Evolutionary conservation across 2,113 vertebrate genomes (phyloP).

Genomic region (Hoplias malabaricus): DNA sequence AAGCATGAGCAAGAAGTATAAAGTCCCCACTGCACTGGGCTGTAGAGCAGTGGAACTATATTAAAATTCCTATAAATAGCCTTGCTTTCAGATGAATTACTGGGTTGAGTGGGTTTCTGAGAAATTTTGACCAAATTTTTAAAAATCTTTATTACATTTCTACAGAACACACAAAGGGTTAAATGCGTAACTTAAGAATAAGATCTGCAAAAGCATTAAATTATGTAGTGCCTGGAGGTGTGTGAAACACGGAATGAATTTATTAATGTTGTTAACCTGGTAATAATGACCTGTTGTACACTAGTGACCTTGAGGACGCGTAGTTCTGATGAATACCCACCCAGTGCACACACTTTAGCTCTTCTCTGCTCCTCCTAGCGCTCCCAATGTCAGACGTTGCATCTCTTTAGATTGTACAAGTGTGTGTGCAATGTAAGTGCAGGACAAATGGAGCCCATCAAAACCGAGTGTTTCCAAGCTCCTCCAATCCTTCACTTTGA

Average conservation of each 20-base stretch:
- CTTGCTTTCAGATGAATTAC: no score
- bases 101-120: no score
- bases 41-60: no score
- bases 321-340: neutral
- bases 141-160: no score
- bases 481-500: conserved; percentile 42
- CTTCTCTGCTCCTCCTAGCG: neutral
- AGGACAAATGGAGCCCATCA: conserved; percentile 38
- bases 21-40: no score
- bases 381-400: neutral
- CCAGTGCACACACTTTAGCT: neutral
- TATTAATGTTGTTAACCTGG: neutral
- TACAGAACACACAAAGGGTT: no score
- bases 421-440: neutral
- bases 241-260: no score
- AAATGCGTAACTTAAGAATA: no score
- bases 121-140: no score
- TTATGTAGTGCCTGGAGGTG: no score
- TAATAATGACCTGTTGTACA: neutral
- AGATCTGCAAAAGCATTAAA: neutral
- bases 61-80: no score
- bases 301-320: neutral
- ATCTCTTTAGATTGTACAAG: neutral
- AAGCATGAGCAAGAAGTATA: no score
- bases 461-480: conserved; percentile 29